phyloP scores from a whole-genome alignment of 1,140 invertebrate species.

The Ceratoteleas bidentatus region DNA sequence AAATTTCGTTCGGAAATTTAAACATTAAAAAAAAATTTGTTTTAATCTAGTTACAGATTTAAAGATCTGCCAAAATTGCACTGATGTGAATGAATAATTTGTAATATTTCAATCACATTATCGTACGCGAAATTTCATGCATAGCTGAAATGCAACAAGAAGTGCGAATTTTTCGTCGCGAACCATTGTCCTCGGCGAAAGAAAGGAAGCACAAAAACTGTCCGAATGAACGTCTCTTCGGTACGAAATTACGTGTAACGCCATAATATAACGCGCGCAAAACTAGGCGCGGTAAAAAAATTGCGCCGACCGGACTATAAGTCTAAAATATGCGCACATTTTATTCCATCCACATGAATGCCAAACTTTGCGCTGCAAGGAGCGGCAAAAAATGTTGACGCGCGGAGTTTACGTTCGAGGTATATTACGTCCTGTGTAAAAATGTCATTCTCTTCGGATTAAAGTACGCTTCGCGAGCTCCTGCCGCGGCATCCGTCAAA shows the following conservation, averaged over 20 bases:
- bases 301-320: conserved; percentile 19
- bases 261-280: conserved; percentile 17
- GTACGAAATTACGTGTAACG: conserved; percentile 26
- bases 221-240: conserved; percentile 17
- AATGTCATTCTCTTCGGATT: conserved; percentile 30
- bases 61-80: too few species aligned
- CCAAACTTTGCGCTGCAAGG: conserved; percentile 25
- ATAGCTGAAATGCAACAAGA: conserved; percentile 28
- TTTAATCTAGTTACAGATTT: too few species aligned
- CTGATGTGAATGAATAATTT: too few species aligned
- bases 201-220: conserved; percentile 9
- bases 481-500: conserved; percentile 14
- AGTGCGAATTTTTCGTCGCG: conserved; percentile 8
- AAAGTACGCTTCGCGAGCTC: conserved; percentile 18
- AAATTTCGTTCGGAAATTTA: too few species aligned
- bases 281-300: conserved; percentile 25
- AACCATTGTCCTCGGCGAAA: conserved; percentile 7
- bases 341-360: conserved; percentile 42
- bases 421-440: conserved; percentile 16
- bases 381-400: conserved; percentile 22
- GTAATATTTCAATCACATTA: conserved; percentile 37
- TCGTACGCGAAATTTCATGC: conserved; percentile 33
- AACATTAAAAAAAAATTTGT: too few species aligned
- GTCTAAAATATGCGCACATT: conserved; percentile 33
- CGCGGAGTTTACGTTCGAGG: conserved; percentile 18